A percentile compares a stretch with the other conserved stretches of the same genome.
These are phyloP conservation scores for Neocrepidodera transversa DNA, from an alignment of 2,888 invertebrate species.

Conservation along the genomic window DNA sequence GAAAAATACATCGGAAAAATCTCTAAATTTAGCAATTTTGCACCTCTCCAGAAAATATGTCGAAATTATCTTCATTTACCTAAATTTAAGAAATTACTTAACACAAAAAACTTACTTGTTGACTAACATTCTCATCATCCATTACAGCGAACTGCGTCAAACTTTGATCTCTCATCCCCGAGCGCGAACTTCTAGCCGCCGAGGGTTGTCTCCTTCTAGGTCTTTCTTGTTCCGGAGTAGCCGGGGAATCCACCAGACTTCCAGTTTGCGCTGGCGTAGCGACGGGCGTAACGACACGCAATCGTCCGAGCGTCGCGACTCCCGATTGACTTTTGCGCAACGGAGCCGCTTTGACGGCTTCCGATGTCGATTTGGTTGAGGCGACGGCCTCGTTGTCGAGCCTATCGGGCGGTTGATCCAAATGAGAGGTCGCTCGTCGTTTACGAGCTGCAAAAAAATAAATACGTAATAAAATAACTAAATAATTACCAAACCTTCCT, in stretches of 20 bases:
- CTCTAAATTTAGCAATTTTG: too few relatives aligned
- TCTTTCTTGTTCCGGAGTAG: slow-evolving; percentile 54
- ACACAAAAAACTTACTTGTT: slow-evolving; percentile 73
- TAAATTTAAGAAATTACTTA: too few relatives aligned
- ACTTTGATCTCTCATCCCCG: slow-evolving; percentile 77
- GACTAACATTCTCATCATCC: slow-evolving; percentile 92
- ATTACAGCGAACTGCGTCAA: slow-evolving; percentile 90
- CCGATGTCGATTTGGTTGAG: slow-evolving; percentile 63
- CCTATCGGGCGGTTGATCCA: slow-evolving; percentile 58
- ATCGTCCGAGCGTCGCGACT: slow-evolving; percentile 75
- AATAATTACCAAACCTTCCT: too few relatives aligned
- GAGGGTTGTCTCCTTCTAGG: slow-evolving; percentile 61
- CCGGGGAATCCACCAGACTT: slow-evolving; percentile 51
- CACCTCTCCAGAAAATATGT: too few relatives aligned
- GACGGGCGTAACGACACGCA: slow-evolving; percentile 70
- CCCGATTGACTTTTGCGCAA: slow-evolving; percentile 61
- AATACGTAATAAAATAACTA: too few relatives aligned
- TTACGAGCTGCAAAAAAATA: slow-evolving; percentile 51
- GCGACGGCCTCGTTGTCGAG: slow-evolving; percentile 74
- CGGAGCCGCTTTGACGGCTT: slow-evolving; percentile 56
- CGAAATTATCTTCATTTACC: too few relatives aligned
- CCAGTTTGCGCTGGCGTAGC: slow-evolving; percentile 31
- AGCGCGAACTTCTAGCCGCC: slow-evolving; percentile 58
- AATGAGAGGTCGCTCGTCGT: slow-evolving; percentile 57
- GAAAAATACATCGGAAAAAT: too few relatives aligned